Percentiles rank a stretch among this genome's conserved stretches.
Evolutionary conservation across 2,888 invertebrate species (phyloP).

Genomic region (Dendrolimus pini): DNA sequence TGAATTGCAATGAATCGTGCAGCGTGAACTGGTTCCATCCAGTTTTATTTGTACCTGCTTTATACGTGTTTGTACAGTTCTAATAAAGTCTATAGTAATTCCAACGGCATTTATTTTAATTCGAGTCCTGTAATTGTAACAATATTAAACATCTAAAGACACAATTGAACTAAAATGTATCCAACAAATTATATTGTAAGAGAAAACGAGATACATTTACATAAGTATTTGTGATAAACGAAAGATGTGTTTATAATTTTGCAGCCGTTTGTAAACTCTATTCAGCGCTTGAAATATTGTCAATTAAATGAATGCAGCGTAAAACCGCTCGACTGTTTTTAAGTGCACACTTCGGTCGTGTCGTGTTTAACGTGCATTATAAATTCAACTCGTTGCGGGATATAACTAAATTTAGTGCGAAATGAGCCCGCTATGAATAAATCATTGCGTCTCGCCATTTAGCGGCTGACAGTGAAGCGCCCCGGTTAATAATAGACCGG

Average conservation of each 20-base stretch:
- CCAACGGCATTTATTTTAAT: no score
- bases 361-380: not conserved
- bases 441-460: not conserved
- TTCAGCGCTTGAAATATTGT: not conserved
- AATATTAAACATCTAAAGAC: no score
- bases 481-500: not conserved
- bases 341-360: not conserved
- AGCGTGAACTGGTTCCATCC: no score
- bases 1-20: no score
- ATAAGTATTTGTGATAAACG: no score
- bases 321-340: not conserved
- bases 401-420: not conserved
- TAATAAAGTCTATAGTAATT: no score
- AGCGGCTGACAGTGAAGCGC: not conserved
- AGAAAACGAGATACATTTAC: no score
- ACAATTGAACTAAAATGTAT: no score
- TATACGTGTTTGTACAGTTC: no score
- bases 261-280: not conserved
- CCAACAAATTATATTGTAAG: no score
- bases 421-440: not conserved
- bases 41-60: no score
- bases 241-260: not conserved
- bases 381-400: not conserved
- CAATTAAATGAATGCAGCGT: not conserved
- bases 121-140: no score